Evolutionary conservation across 2,888 invertebrate genomes (phyloP).

Genomic region (Plebejus melissa): DNA sequence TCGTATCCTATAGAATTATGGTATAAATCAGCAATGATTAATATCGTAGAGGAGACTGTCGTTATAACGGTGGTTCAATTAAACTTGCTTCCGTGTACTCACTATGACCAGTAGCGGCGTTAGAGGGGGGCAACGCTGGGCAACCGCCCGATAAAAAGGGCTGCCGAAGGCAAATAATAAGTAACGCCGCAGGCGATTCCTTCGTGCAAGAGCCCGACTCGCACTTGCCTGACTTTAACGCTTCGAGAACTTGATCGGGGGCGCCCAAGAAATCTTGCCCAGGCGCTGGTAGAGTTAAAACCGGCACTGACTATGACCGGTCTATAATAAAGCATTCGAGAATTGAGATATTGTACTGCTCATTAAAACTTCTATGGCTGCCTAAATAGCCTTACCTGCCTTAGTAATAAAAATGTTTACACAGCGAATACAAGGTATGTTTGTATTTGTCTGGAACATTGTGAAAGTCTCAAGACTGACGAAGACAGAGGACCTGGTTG

Average conservation of each 20-base stretch:
- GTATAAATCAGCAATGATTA: slow-evolving; percentile 76
- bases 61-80: slow-evolving; percentile 74
- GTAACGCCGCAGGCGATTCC: too few relatives aligned
- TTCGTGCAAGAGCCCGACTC: too few relatives aligned
- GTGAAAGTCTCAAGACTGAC: too few relatives aligned
- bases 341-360: slow-evolving; percentile 28
- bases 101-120: slow-evolving; percentile 21
- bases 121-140: too few relatives aligned
- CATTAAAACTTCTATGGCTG: slow-evolving; percentile 15
- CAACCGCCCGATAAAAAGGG: too few relatives aligned
- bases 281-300: too few relatives aligned
- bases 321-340: slow-evolving; percentile 32
- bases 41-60: slow-evolving; percentile 60
- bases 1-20: slow-evolving; percentile 66
- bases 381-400: background rate
- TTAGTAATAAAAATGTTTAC: background rate
- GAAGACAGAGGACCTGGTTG: too few relatives aligned
- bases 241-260: too few relatives aligned
- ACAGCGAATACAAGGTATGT: background rate
- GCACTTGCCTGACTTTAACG: too few relatives aligned
- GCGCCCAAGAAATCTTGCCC: too few relatives aligned
- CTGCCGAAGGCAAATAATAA: too few relatives aligned
- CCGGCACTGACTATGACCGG: slow-evolving; percentile 35
- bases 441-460: too few relatives aligned
- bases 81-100: slow-evolving; percentile 69